Evolutionary conservation across 2,888 invertebrate species (phyloP).

Genomic region (Trachelus tabidus): DNA sequence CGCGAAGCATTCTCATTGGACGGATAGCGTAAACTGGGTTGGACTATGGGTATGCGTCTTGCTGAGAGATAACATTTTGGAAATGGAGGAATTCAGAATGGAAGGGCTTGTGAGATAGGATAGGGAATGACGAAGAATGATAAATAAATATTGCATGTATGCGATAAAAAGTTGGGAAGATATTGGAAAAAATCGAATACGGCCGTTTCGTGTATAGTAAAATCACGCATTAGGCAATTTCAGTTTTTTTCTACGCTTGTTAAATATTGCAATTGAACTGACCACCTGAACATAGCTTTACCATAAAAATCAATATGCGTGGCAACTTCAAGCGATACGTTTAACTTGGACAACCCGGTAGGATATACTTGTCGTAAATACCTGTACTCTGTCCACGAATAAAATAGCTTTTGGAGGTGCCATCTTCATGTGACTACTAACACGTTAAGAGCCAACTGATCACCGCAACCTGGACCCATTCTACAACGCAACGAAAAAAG

Average conservation of each 20-base stretch:
- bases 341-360: background rate
- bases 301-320: background rate
- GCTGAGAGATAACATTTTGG: slow-evolving; percentile 29
- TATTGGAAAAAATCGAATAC: background rate
- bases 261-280: background rate
- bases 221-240: background rate
- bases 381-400: background rate
- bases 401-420: no score
- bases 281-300: background rate
- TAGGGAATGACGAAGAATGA: background rate
- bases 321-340: background rate
- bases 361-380: background rate
- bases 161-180: background rate
- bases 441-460: no score
- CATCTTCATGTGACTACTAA: background rate
- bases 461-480: no score
- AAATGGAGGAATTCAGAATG: slow-evolving; percentile 38
- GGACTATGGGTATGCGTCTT: slow-evolving; percentile 27
- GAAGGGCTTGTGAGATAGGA: background rate
- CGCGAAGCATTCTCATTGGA: slow-evolving; percentile 40
- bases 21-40: slow-evolving; percentile 44
- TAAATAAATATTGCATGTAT: background rate
- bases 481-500: no score
- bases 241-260: background rate
- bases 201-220: background rate